Percentiles rank a stretch among this genome's conserved stretches.
phyloP scores from a whole-genome alignment of 2,888 invertebrate genomes.

The Cheilosia soror region DNA sequence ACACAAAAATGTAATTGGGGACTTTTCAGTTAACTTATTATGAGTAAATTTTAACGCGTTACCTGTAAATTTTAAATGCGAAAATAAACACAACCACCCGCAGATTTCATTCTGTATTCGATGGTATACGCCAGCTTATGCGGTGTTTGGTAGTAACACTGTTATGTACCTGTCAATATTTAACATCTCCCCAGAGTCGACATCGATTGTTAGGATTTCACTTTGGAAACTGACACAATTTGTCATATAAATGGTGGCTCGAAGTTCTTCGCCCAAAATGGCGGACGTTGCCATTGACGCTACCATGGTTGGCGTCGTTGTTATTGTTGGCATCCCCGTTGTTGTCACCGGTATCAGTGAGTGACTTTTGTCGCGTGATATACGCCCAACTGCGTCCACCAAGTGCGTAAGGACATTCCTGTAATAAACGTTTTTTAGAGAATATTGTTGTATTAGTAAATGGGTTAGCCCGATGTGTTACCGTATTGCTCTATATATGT shows the following conservation, averaged over 20 bases:
- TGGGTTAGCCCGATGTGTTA: slow-evolving; percentile 4
- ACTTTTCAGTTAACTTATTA: too few relatives aligned
- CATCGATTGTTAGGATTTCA: slow-evolving; percentile 69
- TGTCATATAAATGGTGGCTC: slow-evolving; percentile 64
- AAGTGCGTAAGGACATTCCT: slow-evolving; percentile 57
- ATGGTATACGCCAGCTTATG: too few relatives aligned
- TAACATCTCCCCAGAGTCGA: slow-evolving; percentile 62
- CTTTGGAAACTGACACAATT: slow-evolving; percentile 68
- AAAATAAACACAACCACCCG: neutral
- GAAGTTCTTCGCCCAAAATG: slow-evolving; percentile 53
- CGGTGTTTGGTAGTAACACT: neutral
- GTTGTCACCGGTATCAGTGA: slow-evolving; percentile 27
- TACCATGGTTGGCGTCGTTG: slow-evolving; percentile 41
- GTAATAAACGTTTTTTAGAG: slow-evolving; percentile 40
- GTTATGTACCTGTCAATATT: slow-evolving; percentile 64
- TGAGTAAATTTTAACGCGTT: too few relatives aligned
- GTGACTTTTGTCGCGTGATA: slow-evolving; percentile 57
- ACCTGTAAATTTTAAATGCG: neutral
- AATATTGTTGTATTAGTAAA: neutral
- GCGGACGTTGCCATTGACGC: slow-evolving; percentile 47
- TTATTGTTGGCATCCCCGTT: slow-evolving; percentile 14
- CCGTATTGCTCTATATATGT: slow-evolving; percentile 4
- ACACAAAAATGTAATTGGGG: neutral
- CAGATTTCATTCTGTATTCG: slow-evolving; percentile 45
- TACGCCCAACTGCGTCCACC: slow-evolving; percentile 55